Evolutionary conservation across 2,888 invertebrate genomes (phyloP), one percentile per base, ranked within the genome.

Genomic region (Thecophora atra): DNA sequence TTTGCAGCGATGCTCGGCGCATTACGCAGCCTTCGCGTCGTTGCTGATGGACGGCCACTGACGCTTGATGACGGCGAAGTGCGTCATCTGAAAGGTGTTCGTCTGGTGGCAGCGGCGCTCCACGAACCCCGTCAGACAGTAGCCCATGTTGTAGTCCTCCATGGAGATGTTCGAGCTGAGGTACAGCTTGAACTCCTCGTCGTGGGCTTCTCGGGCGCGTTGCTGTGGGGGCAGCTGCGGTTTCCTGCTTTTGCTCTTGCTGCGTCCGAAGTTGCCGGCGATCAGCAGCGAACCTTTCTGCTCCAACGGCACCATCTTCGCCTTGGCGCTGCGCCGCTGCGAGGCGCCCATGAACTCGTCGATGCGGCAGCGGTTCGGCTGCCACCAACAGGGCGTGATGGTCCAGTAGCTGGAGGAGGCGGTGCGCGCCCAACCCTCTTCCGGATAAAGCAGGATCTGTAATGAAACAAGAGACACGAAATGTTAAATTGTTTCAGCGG

Each of bases 71-170:
- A 95, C 95, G 66, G 95, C 95, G 84, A 94, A 95, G 87, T 95
- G 95, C 73, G 95, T 94, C 88, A 94, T 91, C 86, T 94, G 94
- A 87, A 94, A 93, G 82, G 89, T 89, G 87, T 93, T 93, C 79
- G 91, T 91, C 82, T 91, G 90, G 78, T 92, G 91, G 83, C 90
- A 90, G 78, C 94, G 94, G 21, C 94, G 89, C 85, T 95, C 95
- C 81, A 95, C 88, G 15, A 93, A 93, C 15, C 95, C 95, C 1
- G 94, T 95, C 90, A 95, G 93, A 82, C 93, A 93, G 89, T 95
- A 95, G 66, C 95, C 95, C 91, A 94, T 93, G 87, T 94, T 94
- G 89, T 94, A 94, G 87, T 95, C 95, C 67, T 94, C 92, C 81
- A 92, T 91, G 63, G 93, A 92, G 81, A 95, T 94, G 87, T 94